Conservation (phyloP, 2,113 vertebrate genomes). For the Ammodytes marinus region DNA sequence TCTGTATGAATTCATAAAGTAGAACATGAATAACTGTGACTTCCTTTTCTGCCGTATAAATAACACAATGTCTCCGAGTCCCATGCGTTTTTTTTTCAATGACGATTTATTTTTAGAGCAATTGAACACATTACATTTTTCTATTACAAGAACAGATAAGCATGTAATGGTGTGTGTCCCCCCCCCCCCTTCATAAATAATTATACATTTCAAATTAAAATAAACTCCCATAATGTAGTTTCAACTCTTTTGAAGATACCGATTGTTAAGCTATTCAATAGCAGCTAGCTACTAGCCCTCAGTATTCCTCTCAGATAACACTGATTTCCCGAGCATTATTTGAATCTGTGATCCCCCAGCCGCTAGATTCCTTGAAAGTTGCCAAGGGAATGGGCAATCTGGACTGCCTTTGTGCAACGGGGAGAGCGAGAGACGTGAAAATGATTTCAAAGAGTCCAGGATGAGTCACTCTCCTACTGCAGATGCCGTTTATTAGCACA, state of each 20-base stretch:
- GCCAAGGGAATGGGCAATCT: conserved; percentile 69
- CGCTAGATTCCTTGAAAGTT: conserved; percentile 76
- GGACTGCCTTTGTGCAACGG: conserved; percentile 71
- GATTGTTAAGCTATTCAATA: conserved; percentile 8
- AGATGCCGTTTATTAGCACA: conserved; percentile 71
- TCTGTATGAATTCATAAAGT: conserved; percentile 1
- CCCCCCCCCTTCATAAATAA: not conserved
- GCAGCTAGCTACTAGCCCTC: conserved; percentile 5
- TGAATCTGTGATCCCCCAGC: conserved; percentile 69
- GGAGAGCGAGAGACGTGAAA: conserved; percentile 67
- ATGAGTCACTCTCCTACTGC: conserved; percentile 73
- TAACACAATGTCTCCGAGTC: not conserved
- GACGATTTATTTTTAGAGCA: too few relatives aligned
- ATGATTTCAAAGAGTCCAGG: conserved; percentile 79
- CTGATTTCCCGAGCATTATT: conserved; percentile 57
- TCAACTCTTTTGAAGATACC: conserved; percentile 14
- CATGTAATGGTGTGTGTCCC: not conserved
- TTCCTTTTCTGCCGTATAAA: not conserved
- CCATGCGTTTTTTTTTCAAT: not conserved
- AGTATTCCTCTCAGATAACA: conserved; percentile 53
- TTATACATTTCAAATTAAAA: not conserved
- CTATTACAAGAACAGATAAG: not conserved
- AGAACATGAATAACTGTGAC: not conserved
- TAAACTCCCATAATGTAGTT: not conserved
- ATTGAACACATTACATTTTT: not conserved